Conservation (phyloP, 2,113 vertebrate species). For the Lophochroa leadbeateri region DNA sequence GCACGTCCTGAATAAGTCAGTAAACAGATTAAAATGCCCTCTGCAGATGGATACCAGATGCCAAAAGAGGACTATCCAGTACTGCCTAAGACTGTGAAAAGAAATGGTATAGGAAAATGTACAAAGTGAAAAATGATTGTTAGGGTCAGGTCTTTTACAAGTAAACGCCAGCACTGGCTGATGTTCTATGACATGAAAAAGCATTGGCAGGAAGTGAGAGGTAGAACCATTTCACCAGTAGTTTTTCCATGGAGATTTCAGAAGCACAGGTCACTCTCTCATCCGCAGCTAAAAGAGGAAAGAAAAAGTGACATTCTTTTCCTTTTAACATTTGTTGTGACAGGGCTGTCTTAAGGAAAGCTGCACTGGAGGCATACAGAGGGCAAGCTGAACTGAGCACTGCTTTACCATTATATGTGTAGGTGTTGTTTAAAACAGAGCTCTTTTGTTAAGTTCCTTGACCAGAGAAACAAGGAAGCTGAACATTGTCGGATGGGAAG, state of each 20-base stretch:
- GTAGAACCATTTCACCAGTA: neutral
- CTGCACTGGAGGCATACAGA: neutral
- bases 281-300: neutral
- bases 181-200: neutral
- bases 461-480: slow-evolving; percentile 41
- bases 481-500: neutral
- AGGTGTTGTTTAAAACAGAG: slow-evolving; percentile 33
- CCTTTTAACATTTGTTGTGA: neutral
- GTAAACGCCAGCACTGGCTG: neutral
- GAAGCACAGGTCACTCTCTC: neutral
- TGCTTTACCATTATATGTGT: neutral
- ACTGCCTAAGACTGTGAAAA: neutral
- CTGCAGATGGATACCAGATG: neutral
- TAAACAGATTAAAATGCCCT: neutral
- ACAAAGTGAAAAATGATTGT: neutral
- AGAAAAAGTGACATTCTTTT: neutral
- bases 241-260: neutral
- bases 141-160: neutral
- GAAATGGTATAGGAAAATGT: neutral
- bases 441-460: slow-evolving; percentile 26
- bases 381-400: neutral
- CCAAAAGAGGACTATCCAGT: neutral
- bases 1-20: neutral
- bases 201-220: neutral
- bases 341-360: neutral